Base-by-base conservation (phyloP, 2,888 invertebrate species). In the Drosophila ustulata region DNA sequence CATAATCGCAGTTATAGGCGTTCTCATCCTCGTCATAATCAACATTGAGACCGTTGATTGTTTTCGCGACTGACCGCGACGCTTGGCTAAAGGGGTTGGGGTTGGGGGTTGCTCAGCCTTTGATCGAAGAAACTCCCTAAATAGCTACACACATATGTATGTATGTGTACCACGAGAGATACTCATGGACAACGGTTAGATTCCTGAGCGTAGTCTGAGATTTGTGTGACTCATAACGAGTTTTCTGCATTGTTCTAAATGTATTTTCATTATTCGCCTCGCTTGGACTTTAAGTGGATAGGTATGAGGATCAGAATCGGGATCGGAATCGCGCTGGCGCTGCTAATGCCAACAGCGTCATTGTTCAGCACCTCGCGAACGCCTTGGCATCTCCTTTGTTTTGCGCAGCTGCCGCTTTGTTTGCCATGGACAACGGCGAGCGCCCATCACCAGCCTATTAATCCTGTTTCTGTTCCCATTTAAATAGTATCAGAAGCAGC, bases 181-280 rank as follows among this genome's bases (percentile, higher is more conserved):
- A 18, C 49, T 34, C 39, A 53, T 65, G 69, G 81, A 73, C 75
- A 70, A 43, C 64, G 65, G 63, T 32, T 63, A 62, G 73, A 56
- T 75, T 64, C 56, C 65, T 59, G 58, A 5, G 53, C 70, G 84
- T 74, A 80, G 39, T 65, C 69, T 78, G 88, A 88, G 81, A 88
- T 83, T 86, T 86, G 86, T 86, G 85, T 80, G 85, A 86, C 83
- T 83, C 88, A 83, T 85, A 88, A 86, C 85, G 80, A 81, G 85
- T 85, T 85, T 85, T 67, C 49, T 70, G 58, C 18, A 65, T 73
- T 72, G 58, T 69, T 75, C 62, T 55, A 52, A 77, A 77, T 77
- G 62, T 32, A 62, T 62, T 75, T 66, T 66, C 65, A 58, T 67
- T 71, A 58, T 78, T 84, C 80, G 88, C 82, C 66, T 74, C 82